Percentiles rank a stretch among this genome's conserved stretches.
These are phyloP conservation scores for Carettochelys insculpta DNA, from an alignment of 2,113 vertebrate species.

Conservation along the genomic window DNA sequence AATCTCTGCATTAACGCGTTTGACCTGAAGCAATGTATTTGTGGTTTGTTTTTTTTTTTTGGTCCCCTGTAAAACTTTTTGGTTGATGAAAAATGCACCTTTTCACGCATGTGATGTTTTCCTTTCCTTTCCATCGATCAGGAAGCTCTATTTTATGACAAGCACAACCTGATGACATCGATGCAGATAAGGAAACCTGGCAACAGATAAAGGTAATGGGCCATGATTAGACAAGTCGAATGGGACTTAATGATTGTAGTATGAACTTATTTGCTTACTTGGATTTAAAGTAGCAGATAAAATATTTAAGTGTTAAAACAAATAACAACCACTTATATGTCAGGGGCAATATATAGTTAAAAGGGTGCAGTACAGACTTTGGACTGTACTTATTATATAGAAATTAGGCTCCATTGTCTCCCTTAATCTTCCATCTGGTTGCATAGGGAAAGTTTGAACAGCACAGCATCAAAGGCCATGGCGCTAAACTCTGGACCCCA, in stretches of 20 bases:
- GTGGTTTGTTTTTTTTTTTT: not conserved
- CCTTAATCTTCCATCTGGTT: fast-evolving
- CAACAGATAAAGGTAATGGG: constrained; percentile 57
- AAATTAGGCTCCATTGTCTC: fast-evolving
- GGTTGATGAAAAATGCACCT: not conserved
- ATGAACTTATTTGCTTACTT: not conserved
- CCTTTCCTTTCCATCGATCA: not conserved
- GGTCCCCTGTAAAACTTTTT: not conserved
- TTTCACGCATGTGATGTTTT: not conserved
- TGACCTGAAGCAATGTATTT: not conserved
- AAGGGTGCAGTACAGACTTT: constrained; percentile 15
- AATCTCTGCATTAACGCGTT: not conserved
- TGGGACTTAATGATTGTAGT: constrained; percentile 42
- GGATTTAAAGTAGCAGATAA: constrained; percentile 36
- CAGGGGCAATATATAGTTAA: not conserved
- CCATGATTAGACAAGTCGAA: constrained; percentile 16
- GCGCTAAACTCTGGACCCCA: not conserved
- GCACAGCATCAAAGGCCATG: fast-evolving
- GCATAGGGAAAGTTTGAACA: not conserved
- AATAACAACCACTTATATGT: constrained; percentile 35
- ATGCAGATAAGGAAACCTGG: constrained; percentile 55
- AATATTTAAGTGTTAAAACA: constrained; percentile 51
- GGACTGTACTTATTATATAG: not conserved
- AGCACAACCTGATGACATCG: constrained; percentile 27
- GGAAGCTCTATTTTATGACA: constrained; percentile 46